Percentiles rank a stretch among this genome's conserved stretches.
These are phyloP conservation scores for Acrocephalus scirpaceus DNA, from an alignment of 2,797 vertebrate species.

Conservation along the genomic window DNA sequence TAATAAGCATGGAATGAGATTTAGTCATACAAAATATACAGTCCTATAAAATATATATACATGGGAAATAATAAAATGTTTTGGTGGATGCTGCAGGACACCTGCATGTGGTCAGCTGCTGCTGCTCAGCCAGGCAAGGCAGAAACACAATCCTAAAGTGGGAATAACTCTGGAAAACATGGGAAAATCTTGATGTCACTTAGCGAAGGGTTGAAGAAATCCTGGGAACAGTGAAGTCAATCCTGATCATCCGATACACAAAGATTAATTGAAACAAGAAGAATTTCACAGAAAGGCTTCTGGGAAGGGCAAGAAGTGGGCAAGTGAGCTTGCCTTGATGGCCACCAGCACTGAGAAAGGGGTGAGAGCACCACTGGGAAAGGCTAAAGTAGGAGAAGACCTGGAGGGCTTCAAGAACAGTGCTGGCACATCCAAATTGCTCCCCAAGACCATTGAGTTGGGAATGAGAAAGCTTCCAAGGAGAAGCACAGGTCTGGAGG, in stretches of 20 bases:
- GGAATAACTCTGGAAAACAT: not conserved
- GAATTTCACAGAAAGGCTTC: not conserved
- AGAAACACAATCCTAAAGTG: not conserved
- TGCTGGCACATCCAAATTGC: fast-evolving
- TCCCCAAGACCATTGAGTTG: fast-evolving
- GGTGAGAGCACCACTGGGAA: not conserved
- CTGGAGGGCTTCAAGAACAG: not conserved
- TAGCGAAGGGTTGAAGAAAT: not conserved
- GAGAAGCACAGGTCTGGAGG: not conserved
- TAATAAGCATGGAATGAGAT: not conserved
- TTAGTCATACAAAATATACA: not conserved
- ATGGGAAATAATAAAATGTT: not conserved
- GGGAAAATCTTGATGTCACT: not conserved
- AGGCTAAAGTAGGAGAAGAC: not conserved
- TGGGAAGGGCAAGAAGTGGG: not conserved
- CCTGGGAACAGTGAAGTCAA: not conserved
- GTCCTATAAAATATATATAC: not conserved
- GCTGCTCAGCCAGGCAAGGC: not conserved
- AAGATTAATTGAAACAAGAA: not conserved
- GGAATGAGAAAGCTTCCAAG: not conserved
- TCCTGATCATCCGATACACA: not conserved
- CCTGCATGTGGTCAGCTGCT: not conserved
- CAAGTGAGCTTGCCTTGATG: not conserved
- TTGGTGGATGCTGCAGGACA: not conserved
- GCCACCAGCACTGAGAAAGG: not conserved